Percentiles rank a stretch among this genome's conserved stretches.
Evolutionary conservation across 2,888 invertebrate species (phyloP).

Genomic region (Drosophila niveifrons): DNA sequence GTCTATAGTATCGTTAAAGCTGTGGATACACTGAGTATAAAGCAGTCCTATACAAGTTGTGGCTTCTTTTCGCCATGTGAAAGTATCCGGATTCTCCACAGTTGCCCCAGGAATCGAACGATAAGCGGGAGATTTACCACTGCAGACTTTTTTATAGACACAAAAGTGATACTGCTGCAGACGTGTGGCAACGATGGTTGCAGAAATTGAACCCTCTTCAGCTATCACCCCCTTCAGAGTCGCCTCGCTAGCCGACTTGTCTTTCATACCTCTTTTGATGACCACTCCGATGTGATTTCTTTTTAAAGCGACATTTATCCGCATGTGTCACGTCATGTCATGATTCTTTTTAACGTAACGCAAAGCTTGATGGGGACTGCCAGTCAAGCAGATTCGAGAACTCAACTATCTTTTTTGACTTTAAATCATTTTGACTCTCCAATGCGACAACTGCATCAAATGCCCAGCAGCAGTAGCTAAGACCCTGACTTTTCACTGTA

Average conservation of each 20-base stretch:
- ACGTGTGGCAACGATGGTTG: slow-evolving; percentile 92
- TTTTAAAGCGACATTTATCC: slow-evolving; percentile 90
- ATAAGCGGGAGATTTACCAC: background rate
- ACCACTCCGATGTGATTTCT: slow-evolving; percentile 89
- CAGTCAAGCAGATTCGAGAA: slow-evolving; percentile 97
- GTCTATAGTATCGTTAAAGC: background rate
- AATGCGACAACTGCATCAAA: slow-evolving; percentile 96
- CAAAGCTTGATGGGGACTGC: slow-evolving; percentile 94
- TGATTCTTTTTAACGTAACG: slow-evolving; percentile 95
- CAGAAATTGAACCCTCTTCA: slow-evolving; percentile 92
- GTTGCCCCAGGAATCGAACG: slow-evolving; percentile 92
- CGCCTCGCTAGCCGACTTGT: slow-evolving; percentile 89
- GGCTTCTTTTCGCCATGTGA: slow-evolving; percentile 89
- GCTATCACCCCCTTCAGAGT: slow-evolving; percentile 92
- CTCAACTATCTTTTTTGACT: slow-evolving; percentile 91
- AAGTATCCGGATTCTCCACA: slow-evolving; percentile 98
- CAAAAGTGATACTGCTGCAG: slow-evolving; percentile 11
- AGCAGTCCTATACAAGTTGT: slow-evolving; percentile 23
- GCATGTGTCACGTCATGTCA: slow-evolving; percentile 86
- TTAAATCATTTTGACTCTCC: slow-evolving; percentile 95
- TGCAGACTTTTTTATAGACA: slow-evolving; percentile 12
- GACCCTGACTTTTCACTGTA: slow-evolving; percentile 9
- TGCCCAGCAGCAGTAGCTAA: slow-evolving; percentile 97
- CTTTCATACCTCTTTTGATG: slow-evolving; percentile 91
- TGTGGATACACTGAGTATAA: slow-evolving; percentile 9